Conservation (phyloP, 2,797 vertebrate species). For the Phrynocephalus forsythii region DNA sequence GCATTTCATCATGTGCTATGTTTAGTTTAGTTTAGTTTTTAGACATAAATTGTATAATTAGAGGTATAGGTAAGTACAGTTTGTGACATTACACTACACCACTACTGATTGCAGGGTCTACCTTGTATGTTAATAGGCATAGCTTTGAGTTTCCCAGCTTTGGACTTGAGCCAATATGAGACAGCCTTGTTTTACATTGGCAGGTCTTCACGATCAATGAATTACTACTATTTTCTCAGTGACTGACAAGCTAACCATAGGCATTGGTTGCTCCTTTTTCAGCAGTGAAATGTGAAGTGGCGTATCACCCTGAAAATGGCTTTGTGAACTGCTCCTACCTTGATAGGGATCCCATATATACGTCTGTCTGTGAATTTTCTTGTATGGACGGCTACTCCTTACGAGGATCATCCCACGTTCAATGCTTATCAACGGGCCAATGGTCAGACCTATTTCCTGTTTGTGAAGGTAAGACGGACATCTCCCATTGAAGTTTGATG, state of each 20-base stretch:
- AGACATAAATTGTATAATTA: too few species aligned
- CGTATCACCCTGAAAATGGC: constrained; percentile 35
- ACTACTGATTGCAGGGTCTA: too few species aligned
- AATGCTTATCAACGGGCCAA: constrained; percentile 67
- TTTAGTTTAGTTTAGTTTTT: too few species aligned
- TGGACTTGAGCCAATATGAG: too few species aligned
- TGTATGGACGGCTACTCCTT: constrained; percentile 81
- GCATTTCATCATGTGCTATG: too few species aligned
- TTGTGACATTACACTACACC: too few species aligned
- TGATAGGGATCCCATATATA: constrained; percentile 43
- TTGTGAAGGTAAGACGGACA: constrained; percentile 80
- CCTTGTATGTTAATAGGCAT: too few species aligned
- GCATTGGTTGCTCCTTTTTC: constrained; percentile 17
- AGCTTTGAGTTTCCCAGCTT: too few species aligned
- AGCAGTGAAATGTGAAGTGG: constrained; percentile 70
- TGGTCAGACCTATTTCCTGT: constrained; percentile 82
- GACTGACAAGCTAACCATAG: background rate
- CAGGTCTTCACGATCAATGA: too few species aligned
- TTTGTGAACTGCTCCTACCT: constrained; percentile 38
- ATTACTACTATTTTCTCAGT: background rate
- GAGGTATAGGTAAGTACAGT: too few species aligned
- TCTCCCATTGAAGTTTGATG: constrained; percentile 14
- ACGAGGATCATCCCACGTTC: constrained; percentile 64
- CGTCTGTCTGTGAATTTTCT: constrained; percentile 77
- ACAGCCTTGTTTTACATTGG: too few species aligned